phyloP scores from a whole-genome alignment of 2,888 invertebrate species.

The Athripsodes cinereus region DNA sequence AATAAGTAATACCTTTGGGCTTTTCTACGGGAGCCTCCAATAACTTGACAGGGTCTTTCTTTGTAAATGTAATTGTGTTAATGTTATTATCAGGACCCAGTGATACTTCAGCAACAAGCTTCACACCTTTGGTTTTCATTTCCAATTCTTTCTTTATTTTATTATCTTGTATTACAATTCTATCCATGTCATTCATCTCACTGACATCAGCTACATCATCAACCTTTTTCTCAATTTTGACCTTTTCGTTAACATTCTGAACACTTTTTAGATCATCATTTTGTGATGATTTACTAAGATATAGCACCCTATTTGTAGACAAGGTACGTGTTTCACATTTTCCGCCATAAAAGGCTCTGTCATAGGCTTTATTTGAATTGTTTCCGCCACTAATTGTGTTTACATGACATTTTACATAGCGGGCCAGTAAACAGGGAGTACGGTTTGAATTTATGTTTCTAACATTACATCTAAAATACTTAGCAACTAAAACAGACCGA shows the following conservation, averaged over 20 bases:
- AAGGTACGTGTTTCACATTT: background rate
- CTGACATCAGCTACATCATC: background rate
- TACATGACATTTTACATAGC: slow-evolving; percentile 7
- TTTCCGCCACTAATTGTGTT: slow-evolving; percentile 3
- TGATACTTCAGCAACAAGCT: slow-evolving; percentile 19
- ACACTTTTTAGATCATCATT: background rate
- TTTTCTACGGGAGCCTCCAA: slow-evolving; percentile 3
- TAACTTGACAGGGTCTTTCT: slow-evolving; percentile 7
- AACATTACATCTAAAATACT: slow-evolving; percentile 12
- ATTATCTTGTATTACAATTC: background rate
- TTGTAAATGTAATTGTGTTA: slow-evolving; percentile 21
- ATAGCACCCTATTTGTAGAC: background rate
- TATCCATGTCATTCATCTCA: background rate
- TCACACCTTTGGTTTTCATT: slow-evolving; percentile 17
- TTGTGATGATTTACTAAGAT: background rate
- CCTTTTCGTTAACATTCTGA: background rate
- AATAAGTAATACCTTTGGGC: slow-evolving; percentile 15
- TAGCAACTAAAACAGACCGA: slow-evolving; percentile 17
- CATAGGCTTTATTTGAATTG: background rate
- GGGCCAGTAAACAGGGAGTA: slow-evolving; percentile 2
- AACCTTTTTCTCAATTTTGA: background rate
- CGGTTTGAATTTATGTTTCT: slow-evolving; percentile 7
- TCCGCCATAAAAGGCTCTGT: background rate
- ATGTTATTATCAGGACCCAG: slow-evolving; percentile 18
- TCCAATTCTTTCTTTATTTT: slow-evolving; percentile 19